Evolutionary conservation across 2,888 invertebrate species (phyloP), one percentile per base, ranked within the genome.

Genomic region (Orthonevra nobilis): DNA sequence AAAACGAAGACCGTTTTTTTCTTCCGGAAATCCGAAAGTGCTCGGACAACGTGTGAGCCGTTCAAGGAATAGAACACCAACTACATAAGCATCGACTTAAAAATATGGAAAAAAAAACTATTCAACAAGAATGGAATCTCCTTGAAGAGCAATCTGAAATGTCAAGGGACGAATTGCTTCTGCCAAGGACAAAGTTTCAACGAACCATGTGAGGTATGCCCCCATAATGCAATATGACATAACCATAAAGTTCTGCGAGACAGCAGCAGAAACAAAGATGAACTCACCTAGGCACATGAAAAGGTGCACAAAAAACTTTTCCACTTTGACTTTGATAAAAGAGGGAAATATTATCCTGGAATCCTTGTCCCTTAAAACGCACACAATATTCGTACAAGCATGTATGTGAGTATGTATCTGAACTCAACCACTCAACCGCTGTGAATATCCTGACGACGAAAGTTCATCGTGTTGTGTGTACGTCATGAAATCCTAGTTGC

Each of bases 231-330:
- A 77, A 72, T 72, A 66, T 60, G 77, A 72, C 77, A 77, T 52
- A 77, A 66, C 72, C 60, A 72, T 72, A 77, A 72, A 77, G 44
- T 66, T 72, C 64, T 60, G 54, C 19, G 60, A 61, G 54, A 72
- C 52, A 72, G 58, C 52, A 72, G 58, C 58, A 46, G 58, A 44
- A 72, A 64, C 52, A 77, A 60, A 77, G 60, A 77, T 64, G 72
- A 77, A 77, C 77, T 72, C 64, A 77, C 77, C 77, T 77, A 77
- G 77, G 72, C 77, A 46, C 52, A 77, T 64, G 77, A 72, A 77
- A 77, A 77, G 72, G 28, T 77, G 52, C 64, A 70, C 40, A 36
- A 64, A 77, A 64, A 70, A 77, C 70, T 70, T 77, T 77, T 77
- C 72, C 77, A 72, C 77, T 77, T 72, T 72, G 77, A 66, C 77